Evolutionary conservation across 2,888 invertebrate species (phyloP), one percentile per base, ranked within the genome.

Genomic region (Lamproptera curius): DNA sequence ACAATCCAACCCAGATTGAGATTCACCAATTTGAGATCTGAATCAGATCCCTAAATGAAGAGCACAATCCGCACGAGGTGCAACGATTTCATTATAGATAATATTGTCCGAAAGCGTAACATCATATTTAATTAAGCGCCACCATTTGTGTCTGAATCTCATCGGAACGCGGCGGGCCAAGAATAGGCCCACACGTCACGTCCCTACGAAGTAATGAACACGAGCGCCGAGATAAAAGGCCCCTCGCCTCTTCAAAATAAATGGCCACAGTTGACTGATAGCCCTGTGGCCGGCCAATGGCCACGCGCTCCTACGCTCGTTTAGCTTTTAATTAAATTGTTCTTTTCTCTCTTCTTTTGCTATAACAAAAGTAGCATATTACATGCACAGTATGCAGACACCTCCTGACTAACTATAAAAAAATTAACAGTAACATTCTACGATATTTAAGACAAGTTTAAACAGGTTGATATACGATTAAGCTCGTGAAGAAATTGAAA

Each of bases 131-230:
- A n/a, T 28, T 34, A 9, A 15, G 16, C 16, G 13, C 15, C 13
- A 26, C n/a, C 26, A 14, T 35, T 36, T 35, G 26, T 42, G 36
- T 42, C 35, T 26, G 23, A 42, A 35, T 16, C n/a, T 13, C 31
- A 31, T 31, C 13, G n/a, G 31, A 15, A 20, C 4, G 11, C 13
- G 10, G 42, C 26, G 35, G 35, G 35, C 35, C 35, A 11, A 36
- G 23, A 42, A 35, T 35, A 35, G 42, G n/a, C 23, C 42, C 40
- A 16, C 31, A 31, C 31, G 40, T 31, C 28, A 31, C 23, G 37
- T 17, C 36, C 23, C 28, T n/a, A 13, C 38, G 10, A 15, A 20
- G 14, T 38, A 23, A 38, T 38, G 11, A 38, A 14, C 23, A 23
- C 38, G 3, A 31, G 16, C 31, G 28, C 31, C 10, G 16, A 39